These are phyloP conservation scores for Drosophila triauraria DNA, from an alignment of 1,140 invertebrate genomes.

Conservation along the genomic window DNA sequence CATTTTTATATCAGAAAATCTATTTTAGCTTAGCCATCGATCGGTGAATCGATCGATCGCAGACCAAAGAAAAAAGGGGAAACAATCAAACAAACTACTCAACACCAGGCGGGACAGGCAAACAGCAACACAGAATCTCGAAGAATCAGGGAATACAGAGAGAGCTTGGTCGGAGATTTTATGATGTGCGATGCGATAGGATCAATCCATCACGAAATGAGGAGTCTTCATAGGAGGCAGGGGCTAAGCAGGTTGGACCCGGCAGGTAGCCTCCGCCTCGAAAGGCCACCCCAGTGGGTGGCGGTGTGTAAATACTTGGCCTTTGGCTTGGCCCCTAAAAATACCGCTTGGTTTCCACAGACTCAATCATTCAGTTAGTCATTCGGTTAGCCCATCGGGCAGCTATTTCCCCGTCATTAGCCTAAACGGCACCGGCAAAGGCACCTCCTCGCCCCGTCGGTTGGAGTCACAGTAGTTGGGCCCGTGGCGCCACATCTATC, in stretches of 20 bases:
- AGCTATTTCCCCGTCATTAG: conserved; percentile 54
- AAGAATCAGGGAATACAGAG: neutral
- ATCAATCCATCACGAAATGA: conserved; percentile 76
- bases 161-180: conserved; percentile 60
- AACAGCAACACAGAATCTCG: conserved; percentile 53
- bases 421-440: conserved; percentile 66
- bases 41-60: conserved; percentile 64
- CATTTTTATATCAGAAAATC: conserved; percentile 44
- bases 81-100: conserved; percentile 80
- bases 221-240: conserved; percentile 37
- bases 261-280: conserved; percentile 56
- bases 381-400: conserved; percentile 30
- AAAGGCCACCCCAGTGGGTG: conserved; percentile 75
- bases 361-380: conserved; percentile 51
- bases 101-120: conserved; percentile 60
- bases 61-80: conserved; percentile 42
- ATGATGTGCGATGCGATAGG: conserved; percentile 79
- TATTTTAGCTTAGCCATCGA: conserved; percentile 39
- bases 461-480: conserved; percentile 53
- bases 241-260: conserved; percentile 37
- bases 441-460: conserved; percentile 1
- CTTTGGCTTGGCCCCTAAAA: conserved; percentile 75
- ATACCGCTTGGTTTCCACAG: conserved; percentile 64
- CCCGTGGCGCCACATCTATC: conserved; percentile 71
- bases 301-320: conserved; percentile 79